Base-by-base conservation (phyloP, 2,797 vertebrate genomes). In the Mustela erminea region DNA sequence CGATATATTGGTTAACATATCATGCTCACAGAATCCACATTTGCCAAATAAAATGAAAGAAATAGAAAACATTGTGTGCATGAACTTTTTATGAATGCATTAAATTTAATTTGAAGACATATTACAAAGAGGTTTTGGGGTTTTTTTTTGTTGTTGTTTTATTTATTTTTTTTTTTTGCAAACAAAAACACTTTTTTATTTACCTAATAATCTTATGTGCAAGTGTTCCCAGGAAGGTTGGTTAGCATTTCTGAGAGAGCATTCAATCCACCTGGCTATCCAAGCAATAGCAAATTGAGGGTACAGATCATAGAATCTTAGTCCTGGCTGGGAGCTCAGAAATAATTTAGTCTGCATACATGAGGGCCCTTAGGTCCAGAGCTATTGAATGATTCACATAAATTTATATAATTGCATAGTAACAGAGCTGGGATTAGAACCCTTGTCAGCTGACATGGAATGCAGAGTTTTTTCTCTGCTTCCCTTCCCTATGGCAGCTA, bases 381-480 rank as follows among this genome's bases (percentile, higher is more conserved):
- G 81, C 80, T 97, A 20, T 78, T 95, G 87, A 90, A 85, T 86
- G 66, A 90, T 97, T 98, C 96, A 92, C 90, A 54, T 93, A 95
- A 92, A 3, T 93, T 95, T 87, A 92, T 17, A 82, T 96, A 92
- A 98, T 97, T 95, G 95, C 75, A 17, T 92, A 60, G 84, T 96
- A 92, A 92, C 66, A 95, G 97, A 97, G 27, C 43, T 92, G 90
- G 64, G 87, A 97, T 96, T 96, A 96, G 94, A 93, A 97, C 72
- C 20, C 41, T 85, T 90, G 64, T 92, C 96, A 96, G 56, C 60
- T 96, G 82, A 86, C 9, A 80, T 1, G 52, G 72, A 90, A 85
- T 74, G 54, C 17, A 23, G 58, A 41, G 3, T 15, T 9, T 15
- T 90, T 90, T 78, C 49, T 96, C 1, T 29, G 15, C 32, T 75